Base-by-base conservation (phyloP, 2,888 invertebrate species). In the Chromoteleia sp. region DNA sequence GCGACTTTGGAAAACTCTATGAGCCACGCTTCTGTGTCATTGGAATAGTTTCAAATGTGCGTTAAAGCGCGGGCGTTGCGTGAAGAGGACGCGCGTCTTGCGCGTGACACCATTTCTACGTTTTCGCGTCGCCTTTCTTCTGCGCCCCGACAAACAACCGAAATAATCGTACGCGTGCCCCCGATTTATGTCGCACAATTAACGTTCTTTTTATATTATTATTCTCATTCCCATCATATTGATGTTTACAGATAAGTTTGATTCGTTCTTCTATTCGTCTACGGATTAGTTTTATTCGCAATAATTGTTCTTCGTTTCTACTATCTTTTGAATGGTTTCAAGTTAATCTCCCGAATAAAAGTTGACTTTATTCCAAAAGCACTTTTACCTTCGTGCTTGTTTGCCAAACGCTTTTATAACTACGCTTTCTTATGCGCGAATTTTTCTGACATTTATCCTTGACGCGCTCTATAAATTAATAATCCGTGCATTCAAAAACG, bases 51-150 rank as follows among this genome's bases (percentile, higher is more conserved):
- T 81, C 78, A 78, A 78, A 80, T 73, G 73, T 56, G 74, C 71
- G 77, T 73, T 74, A 77, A 82, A 80, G 82, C 65, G 82, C 82
- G 82, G 80, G 82, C 82, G 83, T 82, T 67, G 70, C 52, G 71
- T 71, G 82, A 78, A 68, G 61, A 76, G 61, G 75, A 67, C 59
- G 67, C 59, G 43, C 75, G 48, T 61, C 68, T 81, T 71, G 68
- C 59, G 54, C 15, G 54, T 75, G 82, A 78, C 78, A 79, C 78
- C 63, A 75, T 82, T 82, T 75, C 78, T 43, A 39, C 54, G 41
- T 63, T 43, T 52, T 75, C 41, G 30, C 59, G 33, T 50, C 58
- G 45, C 39, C 71, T 78, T 78, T 80, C 68, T 74, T 80, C 50
- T 15, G 29, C 39, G 41, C 25, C 19, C 56, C 29, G 29, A 59